Evolutionary conservation across 2,797 vertebrate species (phyloP).

Genomic region (Orientallactaga sibirica): DNA sequence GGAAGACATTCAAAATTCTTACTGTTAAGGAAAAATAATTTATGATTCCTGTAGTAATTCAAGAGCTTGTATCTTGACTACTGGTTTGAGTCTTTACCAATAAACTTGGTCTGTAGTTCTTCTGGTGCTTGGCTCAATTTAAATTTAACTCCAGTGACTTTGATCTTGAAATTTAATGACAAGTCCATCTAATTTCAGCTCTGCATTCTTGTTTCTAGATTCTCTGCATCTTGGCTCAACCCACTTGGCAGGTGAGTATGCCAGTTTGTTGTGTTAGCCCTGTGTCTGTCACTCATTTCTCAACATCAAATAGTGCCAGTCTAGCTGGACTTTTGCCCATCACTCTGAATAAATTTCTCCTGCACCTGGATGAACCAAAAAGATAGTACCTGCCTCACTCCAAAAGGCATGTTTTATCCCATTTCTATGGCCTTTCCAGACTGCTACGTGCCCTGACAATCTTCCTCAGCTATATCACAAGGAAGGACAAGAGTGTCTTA

Average conservation of each 20-base stretch:
- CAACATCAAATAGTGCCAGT: background rate
- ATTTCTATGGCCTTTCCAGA: background rate
- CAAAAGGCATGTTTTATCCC: background rate
- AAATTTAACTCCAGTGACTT: conserved; percentile 19
- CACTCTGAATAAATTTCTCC: background rate
- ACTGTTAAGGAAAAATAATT: background rate
- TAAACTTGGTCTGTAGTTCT: conserved; percentile 29
- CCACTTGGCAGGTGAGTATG: background rate
- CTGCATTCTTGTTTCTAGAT: conserved; percentile 41
- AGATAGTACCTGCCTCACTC: background rate
- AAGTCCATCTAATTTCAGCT: conserved; percentile 16
- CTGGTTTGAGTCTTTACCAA: conserved; percentile 41
- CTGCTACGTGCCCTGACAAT: background rate
- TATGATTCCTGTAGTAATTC: background rate
- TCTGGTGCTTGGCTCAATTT: conserved; percentile 48
- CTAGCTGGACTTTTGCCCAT: background rate
- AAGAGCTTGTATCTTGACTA: conserved; percentile 2
- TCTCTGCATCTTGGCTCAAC: background rate
- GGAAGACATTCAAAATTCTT: background rate
- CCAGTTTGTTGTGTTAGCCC: background rate
- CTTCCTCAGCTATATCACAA: background rate
- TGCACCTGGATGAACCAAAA: background rate
- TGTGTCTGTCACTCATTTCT: conserved; percentile 10
- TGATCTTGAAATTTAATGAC: conserved; percentile 63
- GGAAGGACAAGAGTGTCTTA: background rate